These are phyloP conservation scores for Horisme vitalbata DNA, from an alignment of 2,888 invertebrate species.

Conservation along the genomic window DNA sequence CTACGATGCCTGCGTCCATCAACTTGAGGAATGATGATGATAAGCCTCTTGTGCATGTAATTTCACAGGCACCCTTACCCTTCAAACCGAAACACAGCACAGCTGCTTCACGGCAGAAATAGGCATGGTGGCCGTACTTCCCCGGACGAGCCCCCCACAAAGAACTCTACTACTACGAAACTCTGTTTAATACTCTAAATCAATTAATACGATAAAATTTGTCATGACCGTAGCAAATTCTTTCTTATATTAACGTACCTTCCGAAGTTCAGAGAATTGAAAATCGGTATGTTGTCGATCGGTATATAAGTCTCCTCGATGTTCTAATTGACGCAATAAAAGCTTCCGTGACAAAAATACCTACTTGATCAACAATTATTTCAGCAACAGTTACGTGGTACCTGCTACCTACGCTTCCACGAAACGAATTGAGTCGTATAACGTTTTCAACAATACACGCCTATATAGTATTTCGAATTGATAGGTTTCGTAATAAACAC, in stretches of 20 bases:
- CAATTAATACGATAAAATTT: constrained; percentile 52
- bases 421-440: constrained; percentile 12
- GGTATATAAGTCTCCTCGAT: constrained; percentile 42
- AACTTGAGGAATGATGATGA: no score
- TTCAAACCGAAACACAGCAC: no score
- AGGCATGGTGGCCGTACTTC: no score
- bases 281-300: constrained; percentile 34
- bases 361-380: no score
- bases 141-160: no score
- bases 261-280: no score
- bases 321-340: constrained; percentile 42
- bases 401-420: constrained; percentile 1
- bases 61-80: no score
- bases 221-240: constrained; percentile 51
- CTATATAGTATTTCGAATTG: constrained; percentile 14
- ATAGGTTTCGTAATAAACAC: constrained; percentile 21
- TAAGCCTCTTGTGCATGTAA: no score
- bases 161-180: no score
- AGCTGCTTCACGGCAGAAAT: no score
- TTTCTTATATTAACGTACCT: no score
- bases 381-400: not conserved
- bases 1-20: no score
- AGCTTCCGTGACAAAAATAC: not conserved
- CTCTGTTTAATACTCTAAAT: constrained; percentile 22
- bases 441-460: constrained; percentile 12